These are phyloP conservation scores for Carcharodon carcharias DNA, from an alignment of 2,797 vertebrate genomes.

Conservation along the genomic window DNA sequence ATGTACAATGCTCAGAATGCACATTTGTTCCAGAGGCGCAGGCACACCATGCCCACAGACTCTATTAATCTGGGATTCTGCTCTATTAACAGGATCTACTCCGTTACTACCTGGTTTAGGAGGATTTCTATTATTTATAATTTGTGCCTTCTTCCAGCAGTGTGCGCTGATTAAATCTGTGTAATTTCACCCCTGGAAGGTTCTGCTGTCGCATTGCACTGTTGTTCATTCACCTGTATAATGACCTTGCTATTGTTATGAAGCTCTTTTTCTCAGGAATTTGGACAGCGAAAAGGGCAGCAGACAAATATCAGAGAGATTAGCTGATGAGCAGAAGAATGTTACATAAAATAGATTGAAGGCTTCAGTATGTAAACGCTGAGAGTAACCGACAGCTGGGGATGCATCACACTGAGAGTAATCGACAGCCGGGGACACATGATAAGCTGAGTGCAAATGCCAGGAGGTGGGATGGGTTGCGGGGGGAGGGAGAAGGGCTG, in stretches of 20 bases:
- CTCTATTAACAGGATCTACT: neutral
- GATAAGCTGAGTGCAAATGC: neutral
- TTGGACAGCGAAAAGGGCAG: neutral
- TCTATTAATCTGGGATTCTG: neutral
- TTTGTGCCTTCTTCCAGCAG: neutral
- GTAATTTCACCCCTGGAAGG: slow-evolving; percentile 18
- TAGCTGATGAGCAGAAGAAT: neutral
- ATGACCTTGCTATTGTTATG: slow-evolving; percentile 11
- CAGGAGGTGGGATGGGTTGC: too few species aligned
- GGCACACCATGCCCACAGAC: neutral
- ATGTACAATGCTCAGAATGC: neutral
- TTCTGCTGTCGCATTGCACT: neutral
- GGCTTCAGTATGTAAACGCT: neutral
- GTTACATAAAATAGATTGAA: neutral
- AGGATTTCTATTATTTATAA: neutral
- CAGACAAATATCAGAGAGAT: neutral
- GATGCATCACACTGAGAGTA: too few species aligned
- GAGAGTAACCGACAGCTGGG: neutral
- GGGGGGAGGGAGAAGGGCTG: too few species aligned
- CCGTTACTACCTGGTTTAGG: neutral
- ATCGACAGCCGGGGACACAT: too few species aligned
- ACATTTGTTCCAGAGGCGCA: neutral
- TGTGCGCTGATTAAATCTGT: neutral
- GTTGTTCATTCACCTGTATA: neutral
- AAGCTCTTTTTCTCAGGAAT: neutral